These are phyloP conservation scores for Drosophila busckii DNA, from an alignment of 1,140 invertebrate species.

Conservation along the genomic window DNA sequence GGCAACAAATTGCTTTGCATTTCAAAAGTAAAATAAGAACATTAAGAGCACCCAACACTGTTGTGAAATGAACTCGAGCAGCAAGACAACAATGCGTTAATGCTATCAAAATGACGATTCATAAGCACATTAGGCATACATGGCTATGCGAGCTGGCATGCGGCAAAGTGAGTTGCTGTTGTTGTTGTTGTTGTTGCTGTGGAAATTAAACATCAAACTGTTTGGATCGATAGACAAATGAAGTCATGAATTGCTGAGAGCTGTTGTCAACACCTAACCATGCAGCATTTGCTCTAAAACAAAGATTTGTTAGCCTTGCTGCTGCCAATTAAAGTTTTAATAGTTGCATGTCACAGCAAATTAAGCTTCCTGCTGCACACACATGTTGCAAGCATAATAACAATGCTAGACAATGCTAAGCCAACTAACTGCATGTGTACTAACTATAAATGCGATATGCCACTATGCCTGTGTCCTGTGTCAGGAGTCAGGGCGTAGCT, in stretches of 20 bases:
- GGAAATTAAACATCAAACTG: constrained; percentile 29
- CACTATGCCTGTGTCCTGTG: constrained; percentile 1
- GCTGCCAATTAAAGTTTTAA: constrained; percentile 64
- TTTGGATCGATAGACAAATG: too few species aligned
- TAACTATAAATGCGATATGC: constrained; percentile 2
- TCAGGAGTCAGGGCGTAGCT: constrained; percentile 20
- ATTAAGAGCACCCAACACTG: too few species aligned
- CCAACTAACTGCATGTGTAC: constrained; percentile 13
- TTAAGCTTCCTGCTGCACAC: constrained; percentile 46
- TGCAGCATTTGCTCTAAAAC: too few species aligned
- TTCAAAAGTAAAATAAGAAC: constrained; percentile 17
- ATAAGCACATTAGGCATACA: constrained; percentile 53
- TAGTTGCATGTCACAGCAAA: constrained; percentile 62
- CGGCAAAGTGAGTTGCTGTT: constrained; percentile 9
- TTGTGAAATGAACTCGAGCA: too few species aligned
- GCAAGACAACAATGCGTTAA: constrained; percentile 17
- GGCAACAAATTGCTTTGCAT: constrained; percentile 36
- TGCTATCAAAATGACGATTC: constrained; percentile 43
- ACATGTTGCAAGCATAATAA: constrained; percentile 17
- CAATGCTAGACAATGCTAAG: constrained; percentile 17
- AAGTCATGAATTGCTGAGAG: too few species aligned
- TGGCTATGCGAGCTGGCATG: constrained; percentile 24
- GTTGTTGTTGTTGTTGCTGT: constrained; percentile 9
- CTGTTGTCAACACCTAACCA: too few species aligned
- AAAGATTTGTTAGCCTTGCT: background rate